Evolutionary conservation across 2,113 vertebrate genomes (phyloP), one percentile per base, ranked within the genome.

Genomic region (Nannospalax galili): DNA sequence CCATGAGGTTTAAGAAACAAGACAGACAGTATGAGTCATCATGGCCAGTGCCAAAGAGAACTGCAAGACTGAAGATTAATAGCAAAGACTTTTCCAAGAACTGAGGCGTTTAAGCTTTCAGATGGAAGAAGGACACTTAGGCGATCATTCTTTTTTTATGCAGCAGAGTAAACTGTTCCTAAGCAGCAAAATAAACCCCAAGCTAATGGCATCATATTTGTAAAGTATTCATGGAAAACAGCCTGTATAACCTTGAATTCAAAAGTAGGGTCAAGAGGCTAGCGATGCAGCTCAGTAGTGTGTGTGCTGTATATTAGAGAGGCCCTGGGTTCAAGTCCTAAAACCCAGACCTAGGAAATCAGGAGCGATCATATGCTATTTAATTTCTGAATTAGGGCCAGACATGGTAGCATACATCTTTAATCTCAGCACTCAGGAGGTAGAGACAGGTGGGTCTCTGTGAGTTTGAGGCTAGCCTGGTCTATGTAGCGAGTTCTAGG

Each of bases 131-230:
- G 48, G 48, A 11, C 48, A 58, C 40, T 20, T 3, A 48, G 28
- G 30, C 28, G 65, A 40, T 14, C 6, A 14, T 67, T 67, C 62
- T 84, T 84, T 35, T n/a, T 60, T 69, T 45, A n/a, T 10, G 58
- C 15, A 69, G 40, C n/a, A 73, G 42, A 74, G 32, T 52, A n/a
- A 12, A 65, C 48, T 90, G 24, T 42, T 74, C 35, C 37, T 37
- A 30, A 73, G 89, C 52, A 81, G 74, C 42, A 90, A 95, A 92
- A 72, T 37, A 81, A 42, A n/a, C 11, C 4, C 2, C 2, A 9
- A 77, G 64, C 62, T 28, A 81, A 84, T n/a, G n/a, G n/a, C n/a
- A 86, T 48, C 48, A 37, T 85, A 22, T 77, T 93, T 95, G 56
- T 65, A 40, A 79, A 88, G 37, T 65, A 84, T 2, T 80, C 30